Evolutionary conservation across 2,888 invertebrate genomes (phyloP).

Genomic region (Tipula vernalis): DNA sequence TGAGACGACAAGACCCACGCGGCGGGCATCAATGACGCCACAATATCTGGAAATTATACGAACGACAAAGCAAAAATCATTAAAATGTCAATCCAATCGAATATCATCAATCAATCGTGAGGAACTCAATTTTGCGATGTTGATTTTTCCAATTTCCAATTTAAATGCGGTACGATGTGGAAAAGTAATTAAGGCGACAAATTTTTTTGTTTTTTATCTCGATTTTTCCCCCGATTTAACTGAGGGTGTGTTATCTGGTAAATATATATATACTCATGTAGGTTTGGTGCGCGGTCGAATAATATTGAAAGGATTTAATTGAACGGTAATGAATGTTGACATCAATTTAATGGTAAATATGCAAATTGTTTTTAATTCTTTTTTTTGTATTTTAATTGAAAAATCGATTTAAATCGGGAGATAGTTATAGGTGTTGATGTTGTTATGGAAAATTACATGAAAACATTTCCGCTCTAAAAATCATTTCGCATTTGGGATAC

Average conservation of each 20-base stretch:
- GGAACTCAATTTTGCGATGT: not conserved
- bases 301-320: not conserved
- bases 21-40: slow-evolving; percentile 64
- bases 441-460: not conserved
- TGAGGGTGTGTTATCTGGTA: not conserved
- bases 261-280: not conserved
- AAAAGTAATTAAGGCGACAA: not conserved
- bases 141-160: not conserved
- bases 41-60: slow-evolving; percentile 43
- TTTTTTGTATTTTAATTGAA: not conserved
- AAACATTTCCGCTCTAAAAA: too few species aligned
- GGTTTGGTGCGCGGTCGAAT: not conserved
- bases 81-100: not conserved
- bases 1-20: slow-evolving; percentile 71
- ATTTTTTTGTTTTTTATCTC: not conserved
- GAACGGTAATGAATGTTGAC: not conserved
- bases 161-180: not conserved
- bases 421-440: not conserved
- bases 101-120: not conserved
- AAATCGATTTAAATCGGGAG: not conserved
- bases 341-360: not conserved
- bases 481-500: too few species aligned
- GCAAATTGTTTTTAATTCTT: not conserved
- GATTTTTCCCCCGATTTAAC: not conserved
- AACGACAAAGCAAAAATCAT: not conserved